phyloP scores from a whole-genome alignment of 1,140 invertebrate genomes.

The Brevipalpus yothersi region DNA sequence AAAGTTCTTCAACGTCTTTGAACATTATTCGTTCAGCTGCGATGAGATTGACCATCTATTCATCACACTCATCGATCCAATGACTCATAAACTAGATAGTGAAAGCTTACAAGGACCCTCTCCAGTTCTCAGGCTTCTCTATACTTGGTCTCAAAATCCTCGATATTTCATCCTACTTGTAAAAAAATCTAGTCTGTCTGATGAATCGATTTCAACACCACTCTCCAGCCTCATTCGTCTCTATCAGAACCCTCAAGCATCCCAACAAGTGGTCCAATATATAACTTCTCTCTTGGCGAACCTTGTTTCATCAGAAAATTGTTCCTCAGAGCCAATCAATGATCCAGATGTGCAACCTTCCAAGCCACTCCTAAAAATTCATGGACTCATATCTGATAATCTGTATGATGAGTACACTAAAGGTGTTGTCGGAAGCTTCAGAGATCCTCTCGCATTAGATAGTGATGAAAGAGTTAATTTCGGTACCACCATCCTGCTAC shows the following conservation, averaged over 20 bases:
- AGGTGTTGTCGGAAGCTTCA: too few species aligned
- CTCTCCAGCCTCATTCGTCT: slow-evolving; percentile 40
- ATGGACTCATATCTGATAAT: not conserved
- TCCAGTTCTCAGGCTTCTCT: slow-evolving; percentile 46
- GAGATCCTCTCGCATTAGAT: not conserved
- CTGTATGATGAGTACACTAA: not conserved
- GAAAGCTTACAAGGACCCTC: slow-evolving; percentile 64
- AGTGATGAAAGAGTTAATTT: slow-evolving; percentile 26
- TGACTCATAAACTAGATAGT: slow-evolving; percentile 30
- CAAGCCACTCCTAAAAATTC: not conserved
- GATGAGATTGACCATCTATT: slow-evolving; percentile 48
- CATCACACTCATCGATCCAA: slow-evolving; percentile 50
- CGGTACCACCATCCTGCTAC: slow-evolving; percentile 41
- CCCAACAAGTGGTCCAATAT: slow-evolving; percentile 33
- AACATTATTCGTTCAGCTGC: slow-evolving; percentile 40
- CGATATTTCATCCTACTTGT: slow-evolving; percentile 40
- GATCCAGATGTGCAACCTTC: not conserved
- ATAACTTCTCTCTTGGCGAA: slow-evolving; percentile 55
- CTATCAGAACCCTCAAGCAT: slow-evolving; percentile 35
- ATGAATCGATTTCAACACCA: slow-evolving; percentile 22
- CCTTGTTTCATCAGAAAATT: slow-evolving; percentile 34
- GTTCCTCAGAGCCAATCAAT: not conserved
- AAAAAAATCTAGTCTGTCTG: slow-evolving; percentile 17
- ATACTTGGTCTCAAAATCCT: slow-evolving; percentile 45
- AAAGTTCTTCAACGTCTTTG: slow-evolving; percentile 51